Base-by-base conservation (phyloP, 2,113 vertebrate species). In the Xiphophorus hellerii region DNA sequence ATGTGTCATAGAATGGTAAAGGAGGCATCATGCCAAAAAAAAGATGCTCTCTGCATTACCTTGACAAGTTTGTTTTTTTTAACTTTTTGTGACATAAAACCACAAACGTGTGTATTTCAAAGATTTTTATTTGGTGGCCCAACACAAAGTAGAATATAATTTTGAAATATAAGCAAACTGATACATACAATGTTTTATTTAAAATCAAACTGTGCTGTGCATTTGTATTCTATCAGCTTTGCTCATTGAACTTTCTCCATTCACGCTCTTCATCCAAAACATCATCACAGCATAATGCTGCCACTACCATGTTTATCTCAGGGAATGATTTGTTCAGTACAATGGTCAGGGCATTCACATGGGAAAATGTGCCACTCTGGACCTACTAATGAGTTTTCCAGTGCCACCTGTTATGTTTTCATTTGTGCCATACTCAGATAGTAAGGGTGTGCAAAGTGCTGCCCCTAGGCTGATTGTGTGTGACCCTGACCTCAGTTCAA, bases 1-100 rank as follows among this genome's bases (percentile, higher is more conserved):
- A n/a, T 83, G 76, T 48, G 51, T 61, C 71, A 68, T 69, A 73
- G 74, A 62, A n/a, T 76, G 25, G 67, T 10, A 20, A 48, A 30
- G 28, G 60, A 73, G 71, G 68, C 71, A 44, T n/a, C 29, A 15
- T 62, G 5, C 3, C 2, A 29, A 69, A 72, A 31, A 33, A 62
- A 62, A 62, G 35, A 22, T 29, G 12, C 17, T 71, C 39, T 81
- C 48, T 70, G 66, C 62, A n/a, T 63, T 58, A 25, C 5, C 25
- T 58, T 58, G 51, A 58, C 25, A 58, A 25, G 1, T 35, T 35
- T 35, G 0, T 6, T 20, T 6, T 8, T 6, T 25, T 25, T 25
- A 2, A 54, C 20, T 6, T 54, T 54, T 22, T 54, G 20, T 20
- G 5, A 7, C 51, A 2, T 54, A 9, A 54, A 54, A 54, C 17